These are phyloP conservation scores for Pheosia tremula DNA, from an alignment of 2,888 invertebrate species.

Conservation along the genomic window DNA sequence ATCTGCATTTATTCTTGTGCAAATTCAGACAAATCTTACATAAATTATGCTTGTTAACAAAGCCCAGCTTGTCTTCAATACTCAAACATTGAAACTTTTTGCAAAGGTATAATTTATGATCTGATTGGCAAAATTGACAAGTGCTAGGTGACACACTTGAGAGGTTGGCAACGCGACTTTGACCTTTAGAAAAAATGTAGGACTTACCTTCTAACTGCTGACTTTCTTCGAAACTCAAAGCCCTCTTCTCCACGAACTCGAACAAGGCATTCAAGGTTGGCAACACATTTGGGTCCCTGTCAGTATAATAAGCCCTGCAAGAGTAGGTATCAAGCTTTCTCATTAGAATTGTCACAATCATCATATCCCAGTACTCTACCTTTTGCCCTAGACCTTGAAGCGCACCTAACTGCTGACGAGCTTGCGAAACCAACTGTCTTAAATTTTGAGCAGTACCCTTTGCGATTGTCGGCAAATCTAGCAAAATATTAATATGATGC, in stretches of 20 bases:
- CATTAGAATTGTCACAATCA: constrained; percentile 12
- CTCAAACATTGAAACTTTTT: background rate
- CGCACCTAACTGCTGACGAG: constrained; percentile 18
- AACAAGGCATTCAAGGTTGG: background rate
- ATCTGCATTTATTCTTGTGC: background rate
- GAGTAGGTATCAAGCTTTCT: constrained; percentile 16
- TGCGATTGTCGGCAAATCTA: constrained; percentile 18
- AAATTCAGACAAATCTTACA: background rate
- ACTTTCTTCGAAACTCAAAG: background rate
- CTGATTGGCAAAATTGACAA: background rate
- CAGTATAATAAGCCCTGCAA: constrained; percentile 1
- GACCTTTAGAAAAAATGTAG: background rate
- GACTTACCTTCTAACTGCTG: background rate
- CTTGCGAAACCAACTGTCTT: constrained; percentile 18
- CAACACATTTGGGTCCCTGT: background rate
- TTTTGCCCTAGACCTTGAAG: constrained; percentile 14
- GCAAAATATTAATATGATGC: constrained; percentile 15
- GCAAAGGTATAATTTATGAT: background rate
- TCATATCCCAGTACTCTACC: constrained; percentile 10
- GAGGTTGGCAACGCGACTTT: background rate
- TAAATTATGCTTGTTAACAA: background rate
- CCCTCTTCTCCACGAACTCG: background rate
- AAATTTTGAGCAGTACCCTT: constrained; percentile 26
- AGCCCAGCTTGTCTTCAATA: background rate
- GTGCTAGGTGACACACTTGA: background rate